These are phyloP conservation scores for Hirtodrosophila alboralis DNA, from an alignment of 2,888 invertebrate genomes.

Conservation along the genomic window DNA sequence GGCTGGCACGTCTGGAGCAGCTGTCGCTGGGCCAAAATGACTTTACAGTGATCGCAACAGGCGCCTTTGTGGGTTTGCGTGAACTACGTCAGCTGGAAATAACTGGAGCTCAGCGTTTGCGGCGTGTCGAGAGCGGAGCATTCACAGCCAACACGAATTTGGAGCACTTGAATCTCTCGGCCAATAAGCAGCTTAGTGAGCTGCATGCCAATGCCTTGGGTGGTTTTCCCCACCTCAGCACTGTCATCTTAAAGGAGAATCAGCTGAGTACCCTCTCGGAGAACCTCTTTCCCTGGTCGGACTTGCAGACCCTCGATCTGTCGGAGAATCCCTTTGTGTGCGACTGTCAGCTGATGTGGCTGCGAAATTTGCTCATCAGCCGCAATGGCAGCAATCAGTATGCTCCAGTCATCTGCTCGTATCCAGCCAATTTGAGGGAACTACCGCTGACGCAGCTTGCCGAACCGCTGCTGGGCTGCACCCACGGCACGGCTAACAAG, in stretches of 20 bases:
- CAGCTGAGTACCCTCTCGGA: conserved; percentile 91
- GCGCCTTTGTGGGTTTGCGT: conserved; percentile 91
- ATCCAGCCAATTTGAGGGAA: conserved; percentile 89
- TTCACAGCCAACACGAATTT: conserved; percentile 92
- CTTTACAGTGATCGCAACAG: conserved; percentile 88
- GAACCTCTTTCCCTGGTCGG: conserved; percentile 91
- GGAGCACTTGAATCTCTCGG: conserved; percentile 90
- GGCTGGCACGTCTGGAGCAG: conserved; percentile 90
- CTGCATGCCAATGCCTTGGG: conserved; percentile 91
- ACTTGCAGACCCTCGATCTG: conserved; percentile 90
- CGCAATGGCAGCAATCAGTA: conserved; percentile 82
- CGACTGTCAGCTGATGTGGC: conserved; percentile 92
- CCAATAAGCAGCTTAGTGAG: conserved; percentile 89
- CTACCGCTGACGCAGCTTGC: conserved; percentile 88
- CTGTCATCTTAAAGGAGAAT: conserved; percentile 91
- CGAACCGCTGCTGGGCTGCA: conserved; percentile 92
- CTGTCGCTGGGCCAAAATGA: conserved; percentile 93
- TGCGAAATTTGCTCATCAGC: conserved; percentile 87
- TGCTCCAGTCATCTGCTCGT: conserved; percentile 87
- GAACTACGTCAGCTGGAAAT: conserved; percentile 91
- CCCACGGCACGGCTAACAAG: conserved; percentile 90
- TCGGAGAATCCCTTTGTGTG: conserved; percentile 93
- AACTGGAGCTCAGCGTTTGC: conserved; percentile 90
- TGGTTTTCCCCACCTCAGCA: conserved; percentile 91
- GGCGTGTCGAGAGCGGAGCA: conserved; percentile 90